These are phyloP conservation scores for Lysandra coridon DNA, from an alignment of 2,888 invertebrate species.

Conservation along the genomic window DNA sequence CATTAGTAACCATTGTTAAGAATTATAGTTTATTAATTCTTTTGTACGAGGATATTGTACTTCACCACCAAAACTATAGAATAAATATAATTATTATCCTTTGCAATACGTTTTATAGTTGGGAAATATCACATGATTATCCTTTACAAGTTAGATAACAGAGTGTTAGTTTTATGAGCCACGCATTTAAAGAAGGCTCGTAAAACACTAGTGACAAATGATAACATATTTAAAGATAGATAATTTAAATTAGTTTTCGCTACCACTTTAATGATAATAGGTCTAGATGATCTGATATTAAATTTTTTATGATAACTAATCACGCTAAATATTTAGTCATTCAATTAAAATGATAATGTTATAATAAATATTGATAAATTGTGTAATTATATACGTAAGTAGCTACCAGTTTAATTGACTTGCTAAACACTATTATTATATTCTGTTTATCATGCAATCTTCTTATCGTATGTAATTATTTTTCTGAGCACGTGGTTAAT, in stretches of 20 bases:
- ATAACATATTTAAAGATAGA: background rate
- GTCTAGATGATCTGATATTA: background rate
- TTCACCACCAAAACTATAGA: background rate
- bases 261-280: slow-evolving; percentile 2
- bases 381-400: slow-evolving; percentile 24
- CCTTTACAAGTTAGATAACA: background rate
- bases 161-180: slow-evolving; percentile 1
- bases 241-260: slow-evolving; percentile 10
- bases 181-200: background rate
- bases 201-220: slow-evolving; percentile 18
- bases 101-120: background rate
- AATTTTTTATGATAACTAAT: background rate
- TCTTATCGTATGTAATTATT: slow-evolving; percentile 21
- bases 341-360: slow-evolving; percentile 20
- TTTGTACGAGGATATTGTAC: background rate
- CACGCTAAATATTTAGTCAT: slow-evolving; percentile 21
- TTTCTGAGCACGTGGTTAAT: slow-evolving; percentile 24
- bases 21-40: background rate
- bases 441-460: slow-evolving; percentile 18
- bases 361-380: slow-evolving; percentile 18
- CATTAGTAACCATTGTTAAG: background rate
- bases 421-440: slow-evolving; percentile 23
- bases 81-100: background rate
- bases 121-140: background rate
- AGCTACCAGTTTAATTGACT: slow-evolving; percentile 24